Evolutionary conservation across 2,888 invertebrate genomes (phyloP).

Genomic region (Nebria salina): DNA sequence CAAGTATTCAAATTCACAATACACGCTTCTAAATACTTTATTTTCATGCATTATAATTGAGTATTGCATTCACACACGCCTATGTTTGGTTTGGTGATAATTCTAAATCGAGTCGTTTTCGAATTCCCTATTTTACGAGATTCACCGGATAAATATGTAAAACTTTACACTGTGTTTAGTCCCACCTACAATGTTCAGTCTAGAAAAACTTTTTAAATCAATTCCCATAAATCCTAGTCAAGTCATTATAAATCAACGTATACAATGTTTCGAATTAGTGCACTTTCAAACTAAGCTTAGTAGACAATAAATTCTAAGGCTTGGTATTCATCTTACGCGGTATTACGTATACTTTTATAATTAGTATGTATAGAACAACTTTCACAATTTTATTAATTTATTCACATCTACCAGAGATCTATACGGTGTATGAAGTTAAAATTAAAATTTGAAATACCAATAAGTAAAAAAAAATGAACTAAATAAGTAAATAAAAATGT

Average conservation of each 20-base stretch:
- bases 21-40: too few relatives aligned
- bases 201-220: slow-evolving; percentile 22
- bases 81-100: too few relatives aligned
- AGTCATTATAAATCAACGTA: slow-evolving; percentile 31
- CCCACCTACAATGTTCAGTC: neutral
- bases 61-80: too few relatives aligned
- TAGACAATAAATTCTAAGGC: neutral
- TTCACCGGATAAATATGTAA: neutral
- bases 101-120: neutral
- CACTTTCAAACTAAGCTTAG: slow-evolving; percentile 16
- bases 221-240: slow-evolving; percentile 27
- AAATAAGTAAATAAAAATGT: neutral
- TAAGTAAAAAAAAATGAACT: neutral
- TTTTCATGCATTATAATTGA: too few relatives aligned
- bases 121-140: neutral
- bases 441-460: neutral
- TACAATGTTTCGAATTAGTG: slow-evolving; percentile 32
- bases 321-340: neutral
- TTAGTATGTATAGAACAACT: neutral
- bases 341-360: neutral
- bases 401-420: neutral
- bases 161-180: neutral
- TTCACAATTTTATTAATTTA: neutral
- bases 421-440: neutral
- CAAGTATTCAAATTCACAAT: too few relatives aligned